Evolutionary conservation across 1,140 invertebrate genomes (phyloP), one percentile per base, ranked within the genome.

Genomic region (Heliothis virescens): DNA sequence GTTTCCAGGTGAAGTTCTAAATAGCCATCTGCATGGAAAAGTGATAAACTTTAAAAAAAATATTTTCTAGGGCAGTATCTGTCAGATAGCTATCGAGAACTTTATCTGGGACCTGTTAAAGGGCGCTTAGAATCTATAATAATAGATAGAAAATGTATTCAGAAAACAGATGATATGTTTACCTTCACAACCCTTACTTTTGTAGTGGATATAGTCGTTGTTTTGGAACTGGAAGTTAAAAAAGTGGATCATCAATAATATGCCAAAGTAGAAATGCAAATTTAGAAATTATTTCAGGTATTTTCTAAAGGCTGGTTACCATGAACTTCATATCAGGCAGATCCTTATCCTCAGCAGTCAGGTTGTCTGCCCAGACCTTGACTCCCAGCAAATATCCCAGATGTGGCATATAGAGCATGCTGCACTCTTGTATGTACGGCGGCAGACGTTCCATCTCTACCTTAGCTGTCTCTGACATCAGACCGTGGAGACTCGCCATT

Each of bases 371-470:
- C 95, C 96, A 97, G 67, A 95, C 92, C 48, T 96, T 96, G 4
- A 98, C 95, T 1, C 96, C 96, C 3, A 98, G 90, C 52, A 98
- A 92, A 94, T 97, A 98, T 0, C 98, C 97, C 79, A 98, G 95
- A 94, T 98, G 96, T 7, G 98, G 98, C 82, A 98, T 95, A 92
- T 98, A 98, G 71, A 97, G 92, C 87, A 98, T 96, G 59, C 96
- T 96, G 87, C 97, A 98, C 82, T 96, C 95, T n/a, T 96, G 92
- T 18, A 98, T 95, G 82, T 95, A 96, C 11, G 90, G 62, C 4
- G 97, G 96, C 34, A 98, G 94, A 63, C 96, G 95, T 53, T 96
- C 87, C 79, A 98, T 91, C 88, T 98, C 97, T 83, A 96, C 94
- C 79, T 95, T 89, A 2, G 96, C 97, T n/a, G 97, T 96, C 69